Evolutionary conservation across 2,888 invertebrate genomes (phyloP).

Genomic region (Ormyrus rosae): DNA sequence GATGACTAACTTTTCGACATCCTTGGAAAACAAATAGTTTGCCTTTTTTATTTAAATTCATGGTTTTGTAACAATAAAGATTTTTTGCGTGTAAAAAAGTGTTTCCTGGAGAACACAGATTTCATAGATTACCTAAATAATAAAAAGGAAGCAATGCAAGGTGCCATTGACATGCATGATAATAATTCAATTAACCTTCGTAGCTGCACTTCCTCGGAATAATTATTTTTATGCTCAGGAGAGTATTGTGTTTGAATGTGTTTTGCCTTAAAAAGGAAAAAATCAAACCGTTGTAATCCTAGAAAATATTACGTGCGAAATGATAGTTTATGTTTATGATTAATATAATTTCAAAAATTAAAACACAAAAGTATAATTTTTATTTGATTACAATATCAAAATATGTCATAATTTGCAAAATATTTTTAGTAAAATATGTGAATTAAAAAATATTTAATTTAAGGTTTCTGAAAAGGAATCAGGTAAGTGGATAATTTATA

Average conservation of each 20-base stretch:
- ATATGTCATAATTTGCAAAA: no score
- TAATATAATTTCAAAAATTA: slow-evolving; percentile 1
- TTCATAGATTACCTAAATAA: neutral
- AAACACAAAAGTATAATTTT: neutral
- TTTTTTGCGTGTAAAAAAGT: slow-evolving; percentile 1
- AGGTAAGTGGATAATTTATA: no score
- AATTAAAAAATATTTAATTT: no score
- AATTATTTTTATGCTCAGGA: neutral
- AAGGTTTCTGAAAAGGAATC: no score
- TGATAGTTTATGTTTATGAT: neutral
- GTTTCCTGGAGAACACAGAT: neutral
- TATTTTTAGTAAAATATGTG: no score
- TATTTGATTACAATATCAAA: no score
- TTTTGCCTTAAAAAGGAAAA: neutral
- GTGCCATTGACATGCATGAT: slow-evolving; percentile 19
- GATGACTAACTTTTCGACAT: neutral
- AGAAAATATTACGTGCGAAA: no score
- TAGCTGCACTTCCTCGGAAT: slow-evolving; percentile 11
- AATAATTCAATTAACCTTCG: slow-evolving; percentile 30
- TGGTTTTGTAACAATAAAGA: slow-evolving; percentile 1
- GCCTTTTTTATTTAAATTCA: neutral
- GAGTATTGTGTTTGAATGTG: neutral
- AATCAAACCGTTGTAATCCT: neutral
- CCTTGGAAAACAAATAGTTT: slow-evolving; percentile 7
- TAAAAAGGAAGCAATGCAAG: neutral